A percentile compares a stretch with the other conserved stretches of the same genome.
Evolutionary conservation across 1,140 invertebrate genomes (phyloP).

Genomic region (Pemphigus obesinymphae): DNA sequence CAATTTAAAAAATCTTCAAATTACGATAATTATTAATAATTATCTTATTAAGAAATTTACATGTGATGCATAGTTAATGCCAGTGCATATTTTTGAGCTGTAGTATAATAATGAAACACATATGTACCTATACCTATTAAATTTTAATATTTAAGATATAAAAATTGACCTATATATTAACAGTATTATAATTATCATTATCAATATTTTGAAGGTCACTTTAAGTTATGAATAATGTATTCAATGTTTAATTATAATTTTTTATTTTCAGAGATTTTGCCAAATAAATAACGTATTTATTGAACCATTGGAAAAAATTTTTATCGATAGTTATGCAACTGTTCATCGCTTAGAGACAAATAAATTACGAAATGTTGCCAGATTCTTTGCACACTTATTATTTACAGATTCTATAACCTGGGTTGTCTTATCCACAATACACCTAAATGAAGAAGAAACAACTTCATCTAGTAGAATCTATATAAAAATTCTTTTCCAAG

Average conservation of each 20-base stretch:
- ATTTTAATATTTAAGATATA: no score
- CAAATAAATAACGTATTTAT: constrained; percentile 86
- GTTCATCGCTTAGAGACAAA: constrained; percentile 92
- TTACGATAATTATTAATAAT: no score
- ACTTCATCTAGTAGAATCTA: constrained; percentile 96
- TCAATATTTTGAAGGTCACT: no score
- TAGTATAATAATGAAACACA: no score
- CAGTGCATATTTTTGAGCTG: no score
- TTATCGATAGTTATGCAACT: constrained; percentile 91
- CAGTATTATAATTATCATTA: no score
- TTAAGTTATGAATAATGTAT: no score
- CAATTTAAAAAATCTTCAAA: no score
- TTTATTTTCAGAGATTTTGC: constrained; percentile 74
- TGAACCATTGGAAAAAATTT: constrained; percentile 90
- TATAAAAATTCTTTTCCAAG: constrained; percentile 96
- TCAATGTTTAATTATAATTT: constrained; percentile 6
- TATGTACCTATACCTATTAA: no score
- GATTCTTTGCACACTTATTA: constrained; percentile 94
- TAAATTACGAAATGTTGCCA: constrained; percentile 94
- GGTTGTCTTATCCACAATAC: constrained; percentile 83
- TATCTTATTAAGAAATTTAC: no score
- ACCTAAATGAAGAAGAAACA: constrained; percentile 93
- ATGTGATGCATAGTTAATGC: no score
- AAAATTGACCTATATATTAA: no score
- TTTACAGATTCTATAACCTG: constrained; percentile 95